Evolutionary conservation across 2,888 invertebrate genomes (phyloP), one percentile per base, ranked within the genome.

Genomic region (Odontocolon sp.): DNA sequence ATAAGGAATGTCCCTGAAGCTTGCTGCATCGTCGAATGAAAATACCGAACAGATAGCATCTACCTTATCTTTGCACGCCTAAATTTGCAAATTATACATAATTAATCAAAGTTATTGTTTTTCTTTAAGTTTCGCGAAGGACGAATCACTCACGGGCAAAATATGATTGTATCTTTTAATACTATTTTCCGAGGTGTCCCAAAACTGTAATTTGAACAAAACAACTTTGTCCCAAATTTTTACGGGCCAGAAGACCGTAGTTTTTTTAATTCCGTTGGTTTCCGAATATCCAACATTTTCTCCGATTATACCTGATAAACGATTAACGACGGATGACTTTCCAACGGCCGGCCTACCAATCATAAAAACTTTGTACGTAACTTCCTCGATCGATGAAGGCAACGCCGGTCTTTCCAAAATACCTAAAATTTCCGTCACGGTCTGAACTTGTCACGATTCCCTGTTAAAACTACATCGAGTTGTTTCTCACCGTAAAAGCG

Each of bases 111-210:
- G 9, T 21, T 21, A 4, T 21, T 18, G 1, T 1, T 8, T 16
- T 8, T 2, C 16, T 1, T 3, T 28, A 45, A 5, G 18, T 28
- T 18, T 45, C 11, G 21, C 14, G 38, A n/a, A 38, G 14, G 23
- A 9, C 14, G 33, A 26, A 52, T 21, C 64, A 84, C 90, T 84
- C 85, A 93, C 93, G 4, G 92, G 91, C 64, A 92, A 81, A 69
- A 93, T 91, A 79, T 93, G 92, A 82, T 92, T 92, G 83, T 92
- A 93, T 84, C 92, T 92, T 83, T 92, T 92, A 6, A 92, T 86
- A 40, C 92, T 91, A 45, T 88, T 90, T 69, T 93, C 92, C 1
- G 93, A 93, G 3, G 92, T 92, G 86, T 93, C 93, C 93, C 93
- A 93, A 68, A 93, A 91, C 79, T 92, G 92, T 8, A 93, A 85